Conservation (phyloP, 2,888 invertebrate species). For the Pristionchus fissidentatus region DNA sequence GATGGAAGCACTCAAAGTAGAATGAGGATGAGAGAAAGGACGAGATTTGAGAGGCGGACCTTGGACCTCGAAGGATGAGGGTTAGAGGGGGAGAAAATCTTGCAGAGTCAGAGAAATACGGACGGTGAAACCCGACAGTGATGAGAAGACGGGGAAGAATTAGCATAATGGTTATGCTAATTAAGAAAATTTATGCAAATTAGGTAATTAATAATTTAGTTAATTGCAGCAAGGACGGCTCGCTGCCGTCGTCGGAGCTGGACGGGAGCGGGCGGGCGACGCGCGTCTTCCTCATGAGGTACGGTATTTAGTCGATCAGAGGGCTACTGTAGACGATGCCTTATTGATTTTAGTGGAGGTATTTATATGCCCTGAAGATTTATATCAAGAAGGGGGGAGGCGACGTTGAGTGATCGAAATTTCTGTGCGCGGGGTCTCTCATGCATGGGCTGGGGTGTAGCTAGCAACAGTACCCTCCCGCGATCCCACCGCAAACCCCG, state of each 20-base stretch:
- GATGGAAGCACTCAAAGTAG: too few relatives aligned
- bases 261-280: slow-evolving; percentile 4
- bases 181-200: too few relatives aligned
- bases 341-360: not conserved
- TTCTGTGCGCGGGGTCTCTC: not conserved
- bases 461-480: too few relatives aligned
- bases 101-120: too few relatives aligned
- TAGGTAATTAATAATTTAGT: not conserved
- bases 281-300: slow-evolving; percentile 48
- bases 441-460: too few relatives aligned
- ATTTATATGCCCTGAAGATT: not conserved
- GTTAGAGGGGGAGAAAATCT: not conserved
- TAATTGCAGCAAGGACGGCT: slow-evolving; percentile 37
- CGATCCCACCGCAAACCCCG: too few relatives aligned
- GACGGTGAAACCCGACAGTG: not conserved
- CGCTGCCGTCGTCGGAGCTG: slow-evolving; percentile 39
- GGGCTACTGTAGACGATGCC: too few relatives aligned
- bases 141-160: not conserved
- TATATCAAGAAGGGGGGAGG: not conserved
- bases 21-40: not conserved
- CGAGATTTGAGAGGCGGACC: not conserved
- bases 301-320: not conserved
- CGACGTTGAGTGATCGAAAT: not conserved
- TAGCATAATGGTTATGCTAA: too few relatives aligned
- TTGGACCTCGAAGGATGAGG: not conserved